A percentile compares a stretch with the other conserved stretches of the same genome.
These are phyloP conservation scores for Tyrannus savana DNA, from an alignment of 2,113 vertebrate species.

Conservation along the genomic window DNA sequence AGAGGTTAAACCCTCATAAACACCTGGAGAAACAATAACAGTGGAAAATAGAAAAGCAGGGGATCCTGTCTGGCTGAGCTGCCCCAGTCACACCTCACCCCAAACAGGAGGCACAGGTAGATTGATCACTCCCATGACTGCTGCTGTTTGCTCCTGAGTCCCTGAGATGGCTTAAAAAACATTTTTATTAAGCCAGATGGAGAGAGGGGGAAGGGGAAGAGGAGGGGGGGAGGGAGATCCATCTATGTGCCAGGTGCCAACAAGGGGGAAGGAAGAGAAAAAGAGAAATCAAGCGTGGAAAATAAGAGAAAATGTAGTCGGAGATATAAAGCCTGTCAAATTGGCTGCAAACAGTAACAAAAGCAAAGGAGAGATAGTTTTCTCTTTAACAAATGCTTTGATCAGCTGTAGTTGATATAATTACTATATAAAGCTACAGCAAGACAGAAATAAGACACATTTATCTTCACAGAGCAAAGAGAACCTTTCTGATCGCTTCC, in stretches of 20 bases:
- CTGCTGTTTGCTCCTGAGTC: neutral
- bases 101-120: neutral
- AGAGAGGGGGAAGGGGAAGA: constrained; percentile 25
- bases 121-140: neutral
- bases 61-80: neutral
- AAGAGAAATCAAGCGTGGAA: constrained; percentile 76
- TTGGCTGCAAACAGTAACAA: constrained; percentile 75
- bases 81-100: neutral
- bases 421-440: constrained; percentile 79
- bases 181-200: constrained; percentile 69
- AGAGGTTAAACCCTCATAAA: neutral
- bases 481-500: constrained; percentile 69
- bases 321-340: constrained; percentile 77
- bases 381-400: constrained; percentile 83
- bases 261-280: constrained; percentile 65
- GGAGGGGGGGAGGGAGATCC: neutral
- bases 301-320: constrained; percentile 73
- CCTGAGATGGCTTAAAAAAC: constrained; percentile 16
- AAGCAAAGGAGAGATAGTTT: constrained; percentile 77
- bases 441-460: constrained; percentile 75
- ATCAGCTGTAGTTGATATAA: constrained; percentile 79
- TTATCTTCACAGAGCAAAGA: constrained; percentile 58
- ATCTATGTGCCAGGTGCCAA: constrained; percentile 63
- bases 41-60: neutral
- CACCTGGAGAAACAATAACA: neutral